These are phyloP conservation scores for Adoxophyes honmai DNA, from an alignment of 1,140 invertebrate genomes.

Conservation along the genomic window DNA sequence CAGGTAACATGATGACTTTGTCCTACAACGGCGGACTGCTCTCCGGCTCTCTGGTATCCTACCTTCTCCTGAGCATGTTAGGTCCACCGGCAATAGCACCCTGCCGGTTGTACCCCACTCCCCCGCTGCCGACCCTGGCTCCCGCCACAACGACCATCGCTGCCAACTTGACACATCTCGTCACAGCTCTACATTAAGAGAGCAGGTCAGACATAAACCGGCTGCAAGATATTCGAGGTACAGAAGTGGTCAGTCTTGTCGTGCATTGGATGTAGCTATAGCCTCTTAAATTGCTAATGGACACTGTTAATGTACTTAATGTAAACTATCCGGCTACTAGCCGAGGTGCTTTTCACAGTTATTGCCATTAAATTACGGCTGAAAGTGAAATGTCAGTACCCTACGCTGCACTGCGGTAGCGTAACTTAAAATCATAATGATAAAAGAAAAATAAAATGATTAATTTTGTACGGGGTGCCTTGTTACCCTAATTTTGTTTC, in stretches of 20 bases:
- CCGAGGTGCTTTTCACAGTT: too few species aligned
- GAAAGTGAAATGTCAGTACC: too few species aligned
- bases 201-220: neutral
- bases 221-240: neutral
- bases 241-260: neutral
- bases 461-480: too few species aligned
- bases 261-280: too few species aligned
- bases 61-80: constrained; percentile 86
- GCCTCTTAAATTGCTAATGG: too few species aligned
- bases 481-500: too few species aligned
- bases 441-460: too few species aligned
- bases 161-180: constrained; percentile 35
- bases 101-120: constrained; percentile 54
- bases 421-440: too few species aligned
- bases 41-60: constrained; percentile 88
- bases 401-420: too few species aligned
- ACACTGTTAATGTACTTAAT: too few species aligned
- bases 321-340: too few species aligned
- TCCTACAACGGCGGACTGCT: constrained; percentile 92
- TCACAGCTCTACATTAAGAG: constrained; percentile 31
- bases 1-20: constrained; percentile 95
- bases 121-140: constrained; percentile 46
- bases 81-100: constrained; percentile 75
- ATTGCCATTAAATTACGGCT: too few species aligned
- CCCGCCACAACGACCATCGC: constrained; percentile 30